Percentiles rank a stretch among this genome's conserved stretches.
Evolutionary conservation across 2,888 invertebrate genomes (phyloP).

Genomic region (Lampropteryx suffumata): DNA sequence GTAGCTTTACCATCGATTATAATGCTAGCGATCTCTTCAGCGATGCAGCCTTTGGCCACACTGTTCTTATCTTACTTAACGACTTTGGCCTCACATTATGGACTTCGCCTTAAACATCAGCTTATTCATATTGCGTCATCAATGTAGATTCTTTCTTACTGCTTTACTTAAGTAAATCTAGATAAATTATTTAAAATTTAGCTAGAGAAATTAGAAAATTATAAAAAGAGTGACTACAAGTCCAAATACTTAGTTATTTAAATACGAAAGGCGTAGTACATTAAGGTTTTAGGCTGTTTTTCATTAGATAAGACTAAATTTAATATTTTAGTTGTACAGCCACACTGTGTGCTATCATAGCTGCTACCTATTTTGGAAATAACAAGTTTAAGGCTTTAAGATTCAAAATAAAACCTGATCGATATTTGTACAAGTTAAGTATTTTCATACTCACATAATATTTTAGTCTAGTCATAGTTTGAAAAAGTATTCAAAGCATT

Average conservation of each 20-base stretch:
- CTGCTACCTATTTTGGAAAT: slow-evolving; percentile 41
- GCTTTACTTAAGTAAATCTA: slow-evolving; percentile 9
- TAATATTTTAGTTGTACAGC: slow-evolving; percentile 31
- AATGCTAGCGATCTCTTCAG: slow-evolving; percentile 41
- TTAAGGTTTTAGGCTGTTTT: slow-evolving; percentile 36
- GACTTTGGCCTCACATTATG: slow-evolving; percentile 16
- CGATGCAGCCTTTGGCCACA: slow-evolving; percentile 36
- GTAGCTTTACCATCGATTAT: slow-evolving; percentile 33
- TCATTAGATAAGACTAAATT: slow-evolving; percentile 32
- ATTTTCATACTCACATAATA: slow-evolving; percentile 53
- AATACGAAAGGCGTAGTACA: slow-evolving; percentile 28
- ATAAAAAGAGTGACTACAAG: slow-evolving; percentile 20
- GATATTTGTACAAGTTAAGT: slow-evolving; percentile 32
- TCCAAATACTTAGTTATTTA: slow-evolving; percentile 12
- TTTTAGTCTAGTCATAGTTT: slow-evolving; percentile 59
- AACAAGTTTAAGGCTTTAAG: slow-evolving; percentile 43
- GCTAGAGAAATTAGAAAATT: slow-evolving; percentile 15
- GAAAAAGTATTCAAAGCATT: slow-evolving; percentile 2
- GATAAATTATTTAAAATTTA: slow-evolving; percentile 18
- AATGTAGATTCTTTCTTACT: not conserved
- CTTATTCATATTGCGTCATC: slow-evolving; percentile 15
- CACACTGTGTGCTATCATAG: slow-evolving; percentile 46
- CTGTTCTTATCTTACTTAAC: slow-evolving; percentile 28
- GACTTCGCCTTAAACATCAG: slow-evolving; percentile 18
- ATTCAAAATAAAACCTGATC: slow-evolving; percentile 37